Evolutionary conservation across 2,113 vertebrate species (phyloP).

Genomic region (Gymnorhina tibicen): DNA sequence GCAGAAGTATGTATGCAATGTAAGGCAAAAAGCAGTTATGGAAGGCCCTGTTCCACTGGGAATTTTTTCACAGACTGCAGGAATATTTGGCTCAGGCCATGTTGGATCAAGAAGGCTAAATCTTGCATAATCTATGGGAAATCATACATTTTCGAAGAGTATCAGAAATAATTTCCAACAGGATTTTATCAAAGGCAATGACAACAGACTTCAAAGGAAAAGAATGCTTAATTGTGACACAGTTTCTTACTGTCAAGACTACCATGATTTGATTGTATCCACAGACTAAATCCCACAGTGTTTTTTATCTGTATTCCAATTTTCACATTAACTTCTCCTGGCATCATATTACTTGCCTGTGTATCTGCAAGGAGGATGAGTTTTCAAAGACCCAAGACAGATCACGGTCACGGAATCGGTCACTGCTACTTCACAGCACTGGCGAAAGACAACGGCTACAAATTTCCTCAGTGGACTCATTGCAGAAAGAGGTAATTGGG

Average conservation of each 20-base stretch:
- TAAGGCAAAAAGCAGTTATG: neutral
- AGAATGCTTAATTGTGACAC: neutral
- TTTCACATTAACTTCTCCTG: neutral
- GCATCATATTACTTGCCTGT: neutral
- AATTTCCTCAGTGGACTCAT: neutral
- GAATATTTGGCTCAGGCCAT: neutral
- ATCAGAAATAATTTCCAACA: neutral
- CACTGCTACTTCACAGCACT: neutral
- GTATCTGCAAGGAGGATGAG: neutral
- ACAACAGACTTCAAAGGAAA: neutral
- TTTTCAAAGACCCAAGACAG: neutral
- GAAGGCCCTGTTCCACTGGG: neutral
- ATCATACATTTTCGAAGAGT: neutral
- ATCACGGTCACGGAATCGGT: fast-evolving
- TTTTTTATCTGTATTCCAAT: neutral
- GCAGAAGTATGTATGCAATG: fast-evolving
- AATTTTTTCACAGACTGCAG: neutral
- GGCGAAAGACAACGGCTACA: neutral
- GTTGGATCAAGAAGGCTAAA: neutral
- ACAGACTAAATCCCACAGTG: neutral
- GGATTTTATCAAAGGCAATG: neutral
- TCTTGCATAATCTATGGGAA: neutral
- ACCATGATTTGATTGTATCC: neutral
- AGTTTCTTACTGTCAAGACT: neutral
- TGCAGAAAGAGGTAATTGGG: neutral